Evolutionary conservation across 2,113 vertebrate genomes (phyloP).

Genomic region (Leptobrachium leishanense): DNA sequence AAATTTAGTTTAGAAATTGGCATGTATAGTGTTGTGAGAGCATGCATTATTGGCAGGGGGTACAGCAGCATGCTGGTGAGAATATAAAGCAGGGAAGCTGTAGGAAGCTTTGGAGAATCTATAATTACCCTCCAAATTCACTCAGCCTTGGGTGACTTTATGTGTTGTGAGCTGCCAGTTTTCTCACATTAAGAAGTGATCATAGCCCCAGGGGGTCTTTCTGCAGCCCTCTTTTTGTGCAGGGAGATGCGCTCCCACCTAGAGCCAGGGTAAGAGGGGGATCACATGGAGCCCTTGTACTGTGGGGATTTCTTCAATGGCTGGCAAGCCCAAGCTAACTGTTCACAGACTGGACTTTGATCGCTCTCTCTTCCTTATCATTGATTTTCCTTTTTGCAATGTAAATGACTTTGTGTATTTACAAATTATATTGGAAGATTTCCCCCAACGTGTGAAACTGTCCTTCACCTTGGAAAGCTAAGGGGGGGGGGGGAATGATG

Average conservation of each 20-base stretch:
- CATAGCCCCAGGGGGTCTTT: slow-evolving; percentile 67
- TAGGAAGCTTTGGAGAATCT: slow-evolving; percentile 48
- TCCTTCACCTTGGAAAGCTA: neutral
- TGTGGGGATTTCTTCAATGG: slow-evolving; percentile 70
- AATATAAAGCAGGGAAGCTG: slow-evolving; percentile 52
- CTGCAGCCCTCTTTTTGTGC: slow-evolving; percentile 62
- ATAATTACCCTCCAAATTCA: slow-evolving; percentile 77
- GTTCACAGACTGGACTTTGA: slow-evolving; percentile 64
- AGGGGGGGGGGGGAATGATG: neutral
- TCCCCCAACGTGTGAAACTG: too few relatives aligned
- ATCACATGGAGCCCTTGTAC: slow-evolving; percentile 66
- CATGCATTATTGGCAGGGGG: slow-evolving; percentile 49
- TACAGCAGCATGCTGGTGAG: slow-evolving; percentile 53
- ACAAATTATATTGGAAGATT: slow-evolving; percentile 4
- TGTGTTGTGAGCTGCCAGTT: slow-evolving; percentile 70
- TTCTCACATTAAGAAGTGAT: slow-evolving; percentile 73
- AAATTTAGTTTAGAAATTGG: too few relatives aligned
- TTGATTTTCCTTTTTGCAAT: slow-evolving; percentile 57
- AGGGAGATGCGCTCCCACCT: slow-evolving; percentile 63
- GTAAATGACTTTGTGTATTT: slow-evolving; percentile 52
- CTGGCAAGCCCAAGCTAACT: slow-evolving; percentile 69
- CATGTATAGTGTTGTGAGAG: too few relatives aligned
- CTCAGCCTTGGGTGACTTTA: slow-evolving; percentile 79
- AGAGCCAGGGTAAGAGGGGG: slow-evolving; percentile 66
- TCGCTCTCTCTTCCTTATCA: slow-evolving; percentile 59